A percentile compares a stretch with the other conserved stretches of the same genome.
These are phyloP conservation scores for Pongo abelii DNA, from an alignment of 2,113 vertebrate genomes.

Conservation along the genomic window DNA sequence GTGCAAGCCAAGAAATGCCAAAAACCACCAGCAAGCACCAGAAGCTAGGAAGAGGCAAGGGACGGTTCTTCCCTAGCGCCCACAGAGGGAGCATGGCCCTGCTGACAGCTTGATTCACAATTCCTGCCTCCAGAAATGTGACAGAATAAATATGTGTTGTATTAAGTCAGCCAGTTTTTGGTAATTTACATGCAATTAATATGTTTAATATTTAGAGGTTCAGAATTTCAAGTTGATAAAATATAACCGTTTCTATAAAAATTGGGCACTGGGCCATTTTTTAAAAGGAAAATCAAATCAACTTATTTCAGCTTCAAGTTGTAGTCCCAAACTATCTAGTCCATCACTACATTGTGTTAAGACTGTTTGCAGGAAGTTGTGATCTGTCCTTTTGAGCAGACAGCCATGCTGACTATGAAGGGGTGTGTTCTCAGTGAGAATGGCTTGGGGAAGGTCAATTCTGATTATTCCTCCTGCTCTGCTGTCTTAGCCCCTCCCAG, in stretches of 20 bases:
- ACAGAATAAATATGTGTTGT: neutral
- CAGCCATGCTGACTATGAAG: neutral
- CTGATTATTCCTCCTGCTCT: neutral
- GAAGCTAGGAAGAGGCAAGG: neutral
- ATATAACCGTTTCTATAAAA: neutral
- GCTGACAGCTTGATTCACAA: neutral
- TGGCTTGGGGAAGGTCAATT: neutral
- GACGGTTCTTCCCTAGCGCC: neutral
- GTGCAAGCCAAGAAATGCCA: neutral
- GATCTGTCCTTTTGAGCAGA: neutral
- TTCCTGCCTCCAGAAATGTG: neutral
- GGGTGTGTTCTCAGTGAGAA: neutral
- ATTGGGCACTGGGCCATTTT: neutral
- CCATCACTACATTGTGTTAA: neutral
- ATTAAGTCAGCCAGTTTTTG: neutral
- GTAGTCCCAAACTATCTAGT: neutral
- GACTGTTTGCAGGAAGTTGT: neutral
- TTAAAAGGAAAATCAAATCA: neutral
- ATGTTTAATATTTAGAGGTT: neutral
- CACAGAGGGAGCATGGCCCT: neutral
- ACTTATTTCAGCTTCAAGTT: neutral
- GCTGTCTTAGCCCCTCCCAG: neutral
- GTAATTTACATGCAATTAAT: neutral
- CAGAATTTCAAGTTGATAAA: conserved; percentile 16
- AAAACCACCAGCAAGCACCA: neutral